Evolutionary conservation across 2,888 invertebrate genomes (phyloP).

Genomic region (Lithophane socia): DNA sequence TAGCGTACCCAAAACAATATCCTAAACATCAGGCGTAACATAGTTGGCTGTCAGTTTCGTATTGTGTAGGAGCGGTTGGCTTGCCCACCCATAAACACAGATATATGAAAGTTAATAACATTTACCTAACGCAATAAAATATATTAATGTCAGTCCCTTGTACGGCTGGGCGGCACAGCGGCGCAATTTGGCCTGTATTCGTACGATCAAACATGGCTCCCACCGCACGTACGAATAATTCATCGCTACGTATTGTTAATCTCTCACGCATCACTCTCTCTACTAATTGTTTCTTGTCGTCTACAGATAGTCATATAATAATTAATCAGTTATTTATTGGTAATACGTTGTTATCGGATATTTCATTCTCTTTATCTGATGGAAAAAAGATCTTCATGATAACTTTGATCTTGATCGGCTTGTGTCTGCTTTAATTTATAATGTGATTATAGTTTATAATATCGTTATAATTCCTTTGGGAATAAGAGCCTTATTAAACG

Average conservation of each 20-base stretch:
- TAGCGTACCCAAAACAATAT: constrained; percentile 63
- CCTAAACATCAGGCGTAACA: constrained; percentile 61
- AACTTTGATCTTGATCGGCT: constrained; percentile 30
- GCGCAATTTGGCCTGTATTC: constrained; percentile 64
- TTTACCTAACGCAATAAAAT: constrained; percentile 79
- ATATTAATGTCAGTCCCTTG: constrained; percentile 79
- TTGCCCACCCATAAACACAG: constrained; percentile 72
- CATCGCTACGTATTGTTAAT: constrained; percentile 65
- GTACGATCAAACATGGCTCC: constrained; percentile 63
- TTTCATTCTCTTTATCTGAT: constrained; percentile 32
- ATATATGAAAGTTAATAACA: constrained; percentile 81
- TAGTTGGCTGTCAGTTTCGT: constrained; percentile 56
- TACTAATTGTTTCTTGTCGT: constrained; percentile 65
- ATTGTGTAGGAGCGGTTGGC: constrained; percentile 60
- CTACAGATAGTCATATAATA: constrained; percentile 57
- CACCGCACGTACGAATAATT: constrained; percentile 63
- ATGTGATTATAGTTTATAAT: neutral
- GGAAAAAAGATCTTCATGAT: constrained; percentile 38
- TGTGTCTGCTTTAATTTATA: constrained; percentile 7
- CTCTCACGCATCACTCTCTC: constrained; percentile 64
- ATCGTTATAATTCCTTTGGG: neutral
- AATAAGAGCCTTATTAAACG: constrained; percentile 1
- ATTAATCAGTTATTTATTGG: constrained; percentile 66
- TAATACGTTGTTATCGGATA: constrained; percentile 56
- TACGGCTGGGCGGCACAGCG: constrained; percentile 63